Base-by-base conservation (phyloP, 2,888 invertebrate genomes). In the Drosophila fungiperda region DNA sequence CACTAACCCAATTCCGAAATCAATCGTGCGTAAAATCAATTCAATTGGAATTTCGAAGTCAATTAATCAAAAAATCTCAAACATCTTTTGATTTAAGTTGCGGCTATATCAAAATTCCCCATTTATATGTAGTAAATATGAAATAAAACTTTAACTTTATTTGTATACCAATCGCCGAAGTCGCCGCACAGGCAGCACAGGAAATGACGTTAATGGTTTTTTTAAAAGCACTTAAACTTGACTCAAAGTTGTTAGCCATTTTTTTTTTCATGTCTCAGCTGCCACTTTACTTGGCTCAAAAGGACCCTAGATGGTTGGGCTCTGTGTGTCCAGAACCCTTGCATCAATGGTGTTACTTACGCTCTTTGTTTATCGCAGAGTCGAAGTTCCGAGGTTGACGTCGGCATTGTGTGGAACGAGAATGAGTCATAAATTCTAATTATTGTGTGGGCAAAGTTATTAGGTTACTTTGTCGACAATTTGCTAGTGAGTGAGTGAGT, bases 221-320 rank as follows among this genome's bases (percentile, higher is more conserved):
- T 89, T 85, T 83, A 90, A 87, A 87, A 88, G 87, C 90, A 87
- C 87, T 87, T 88, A 86, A 87, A 86, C 79, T 90, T 75, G 82
- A 74, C 84, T 72, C 70, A 74, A 83, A 88, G 73, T 83, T 85
- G 20, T 42, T 68, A 20, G 35, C 45, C 23, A 33, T 33, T 48
- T 54, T 33, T 48, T 54, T 52, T 55, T 33, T 33, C 12, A n/a
- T 32, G n/a, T 55, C 54, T n/a, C 33, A 32, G 23, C 20, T 53
- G 40, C 29, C 76, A 45, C 68, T 77, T 73, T 62, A 57, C 68
- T 59, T 64, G 68, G 67, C 70, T 42, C 35, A 65, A 32, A 35
- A n/a, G 58, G 45, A 7, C 35, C 12, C 8, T 40, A 52, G 50
- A 52, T 38, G 15, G 40, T 32, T 29, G 12, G 55, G 12, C 4